phyloP scores from a whole-genome alignment of 2,113 vertebrate species.

The Brachyhypopomus occidentalis region DNA sequence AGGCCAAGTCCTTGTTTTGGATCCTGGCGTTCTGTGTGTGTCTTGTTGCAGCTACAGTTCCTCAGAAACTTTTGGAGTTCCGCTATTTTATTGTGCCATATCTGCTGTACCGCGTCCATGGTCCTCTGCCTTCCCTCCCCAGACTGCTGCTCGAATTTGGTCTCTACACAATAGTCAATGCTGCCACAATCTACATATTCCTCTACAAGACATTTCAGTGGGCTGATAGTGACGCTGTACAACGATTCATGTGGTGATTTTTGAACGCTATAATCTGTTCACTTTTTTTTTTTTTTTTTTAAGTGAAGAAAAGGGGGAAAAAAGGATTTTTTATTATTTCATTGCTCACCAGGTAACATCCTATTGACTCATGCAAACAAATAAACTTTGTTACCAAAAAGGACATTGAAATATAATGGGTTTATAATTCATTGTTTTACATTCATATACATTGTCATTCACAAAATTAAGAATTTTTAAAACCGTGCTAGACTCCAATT shows the following conservation, averaged over 20 bases:
- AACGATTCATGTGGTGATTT: constrained; percentile 95
- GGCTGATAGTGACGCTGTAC: constrained; percentile 81
- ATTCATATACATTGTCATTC: no score
- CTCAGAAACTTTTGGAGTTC: constrained; percentile 95
- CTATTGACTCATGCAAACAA: background rate
- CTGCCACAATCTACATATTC: constrained; percentile 85
- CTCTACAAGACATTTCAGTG: constrained; percentile 87
- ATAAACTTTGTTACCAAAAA: background rate
- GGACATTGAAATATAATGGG: background rate
- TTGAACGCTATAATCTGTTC: background rate
- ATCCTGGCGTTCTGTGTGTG: constrained; percentile 82
- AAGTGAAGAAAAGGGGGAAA: background rate
- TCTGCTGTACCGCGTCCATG: constrained; percentile 89
- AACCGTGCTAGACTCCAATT: no score
- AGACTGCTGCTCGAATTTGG: constrained; percentile 83
- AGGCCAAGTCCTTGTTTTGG: constrained; percentile 88
- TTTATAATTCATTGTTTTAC: background rate
- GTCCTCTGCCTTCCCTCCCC: constrained; percentile 79
- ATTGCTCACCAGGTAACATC: background rate
- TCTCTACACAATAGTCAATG: constrained; percentile 83
- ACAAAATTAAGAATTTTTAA: no score
- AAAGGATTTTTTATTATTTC: background rate
- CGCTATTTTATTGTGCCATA: constrained; percentile 96
- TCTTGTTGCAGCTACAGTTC: constrained; percentile 79
- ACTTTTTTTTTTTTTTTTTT: constrained; percentile 1